Evolutionary conservation across 2,113 vertebrate species (phyloP), one percentile per base, ranked within the genome.

Genomic region (Antechinus flavipes): DNA sequence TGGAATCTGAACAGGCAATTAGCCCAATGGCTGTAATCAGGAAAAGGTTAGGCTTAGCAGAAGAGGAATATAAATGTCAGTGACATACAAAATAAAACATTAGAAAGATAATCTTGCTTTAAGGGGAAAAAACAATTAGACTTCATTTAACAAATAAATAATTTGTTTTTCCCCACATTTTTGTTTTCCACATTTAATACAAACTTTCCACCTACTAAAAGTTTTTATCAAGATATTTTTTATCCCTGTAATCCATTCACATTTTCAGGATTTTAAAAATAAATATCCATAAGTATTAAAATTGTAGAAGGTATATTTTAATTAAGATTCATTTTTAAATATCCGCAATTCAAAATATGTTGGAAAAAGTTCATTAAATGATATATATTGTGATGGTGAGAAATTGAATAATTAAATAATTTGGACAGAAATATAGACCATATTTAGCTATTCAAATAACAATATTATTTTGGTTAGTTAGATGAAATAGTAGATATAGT

Each of bases 21-120:
- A 96, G 2, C 30, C 91, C 2, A 46, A 95, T 89, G 95, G 54
- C 22, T 95, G 50, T 96, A 96, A 96, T 97, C 91, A 97, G 91
- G 49, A 53, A 97, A 96, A 96, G 95, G 94, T 96, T 96, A 95
- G n/a, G 7, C 24, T 91, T 84, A 91, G 84, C 42, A 97, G 93
- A 90, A 93, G 23, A 95, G n/a, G 54, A 89, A 58, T 90, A 90
- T 92, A 95, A 95, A 95, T 92, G 42, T 94, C 92, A 50, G 25
- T 68, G n/a, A 94, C 26, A 93, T 11, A 92, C 14, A 92, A 30
- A 96, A 68, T 76, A 19, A 27, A 91, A 93, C 10, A 92, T 89
- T 52, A 96, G 52, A 55, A 30, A 89, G 11, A 93, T 76, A 22
- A 84, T 94, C 0, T 35, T 50, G 95, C 42, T 93, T 26, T 5